Evolutionary conservation across 2,888 invertebrate species (phyloP), one percentile per base, ranked within the genome.

Genomic region (Ochropleura leucogaster): DNA sequence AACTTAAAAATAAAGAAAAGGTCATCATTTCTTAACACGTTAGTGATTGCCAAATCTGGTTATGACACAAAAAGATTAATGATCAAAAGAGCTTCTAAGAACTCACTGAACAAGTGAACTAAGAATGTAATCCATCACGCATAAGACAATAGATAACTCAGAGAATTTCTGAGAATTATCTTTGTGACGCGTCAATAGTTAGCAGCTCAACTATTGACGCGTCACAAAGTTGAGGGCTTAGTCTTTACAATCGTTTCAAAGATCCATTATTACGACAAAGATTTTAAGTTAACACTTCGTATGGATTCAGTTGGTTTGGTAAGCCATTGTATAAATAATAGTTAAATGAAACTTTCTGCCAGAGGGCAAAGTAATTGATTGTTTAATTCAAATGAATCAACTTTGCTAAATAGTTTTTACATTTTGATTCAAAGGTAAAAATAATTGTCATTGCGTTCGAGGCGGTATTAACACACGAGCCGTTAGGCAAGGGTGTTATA

Each of bases 111-210:
- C 42, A 12, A 47, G 20, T n/a, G 10, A 65, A 74, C 12, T 40
- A 40, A 44, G 10, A 47, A 59, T 18, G 6, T 47, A 49, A 77
- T 77, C 53, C 59, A 68, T 68, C 68, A 62, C 10, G 30, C 16
- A 7, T 16, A 47, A 49, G n/a, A 77, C 55, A 68, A 62, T 55
- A 68, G 68, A 53, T 12, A 42, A 42, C 30, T 44, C n/a, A 0
- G 12, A 53, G 30, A 7, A n/a, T 55, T 49, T 68, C 42, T 30
- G 44, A 62, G n/a, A n/a, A 69, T 77, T 69, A 77, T 55, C 30
- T 69, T n/a, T n/a, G n/a, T n/a, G n/a, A n/a, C n/a, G n/a, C n/a
- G n/a, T n/a, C n/a, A n/a, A n/a, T n/a, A n/a, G n/a, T n/a, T n/a
- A n/a, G n/a, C 0, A 12, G 30, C 14, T 42, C 7, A 30, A 47